Evolutionary conservation across 2,113 vertebrate genomes (phyloP).

Genomic region (Barnardius zonarius): DNA sequence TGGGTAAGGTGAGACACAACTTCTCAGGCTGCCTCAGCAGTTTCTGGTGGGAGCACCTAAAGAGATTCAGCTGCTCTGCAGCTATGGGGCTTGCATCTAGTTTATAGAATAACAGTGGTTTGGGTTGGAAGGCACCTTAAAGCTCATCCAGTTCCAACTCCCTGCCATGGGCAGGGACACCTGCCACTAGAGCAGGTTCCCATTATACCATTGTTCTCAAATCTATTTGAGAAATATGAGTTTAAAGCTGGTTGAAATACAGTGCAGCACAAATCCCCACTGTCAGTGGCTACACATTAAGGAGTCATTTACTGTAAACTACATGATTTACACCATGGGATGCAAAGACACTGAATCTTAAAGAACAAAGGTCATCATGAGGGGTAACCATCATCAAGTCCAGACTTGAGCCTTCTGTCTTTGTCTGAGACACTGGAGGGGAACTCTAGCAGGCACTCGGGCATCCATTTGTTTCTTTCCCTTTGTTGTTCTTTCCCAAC

Average conservation of each 20-base stretch:
- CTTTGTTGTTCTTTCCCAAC: not conserved
- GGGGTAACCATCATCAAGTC: not conserved
- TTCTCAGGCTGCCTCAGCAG: not conserved
- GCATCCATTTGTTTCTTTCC: not conserved
- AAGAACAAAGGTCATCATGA: not conserved
- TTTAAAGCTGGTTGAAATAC: not conserved
- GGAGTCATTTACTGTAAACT: not conserved
- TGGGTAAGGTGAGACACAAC: not conserved
- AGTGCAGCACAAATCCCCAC: not conserved
- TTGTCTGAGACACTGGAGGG: not conserved
- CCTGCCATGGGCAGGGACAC: not conserved
- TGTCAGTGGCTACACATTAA: not conserved
- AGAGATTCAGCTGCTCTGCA: not conserved
- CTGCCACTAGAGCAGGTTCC: not conserved
- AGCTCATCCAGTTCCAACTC: not conserved
- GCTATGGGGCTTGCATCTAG: not conserved
- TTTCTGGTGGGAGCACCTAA: not conserved
- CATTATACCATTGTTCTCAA: not conserved
- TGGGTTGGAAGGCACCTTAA: not conserved
- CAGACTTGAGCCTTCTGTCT: not conserved
- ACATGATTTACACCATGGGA: fast-evolving
- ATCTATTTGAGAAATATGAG: not conserved
- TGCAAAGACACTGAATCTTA: not conserved
- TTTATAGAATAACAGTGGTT: not conserved
- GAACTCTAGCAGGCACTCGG: not conserved